Percentiles rank a stretch among this genome's conserved stretches.
Evolutionary conservation across 2,113 vertebrate genomes (phyloP).

Genomic region (Aphelocoma coerulescens): DNA sequence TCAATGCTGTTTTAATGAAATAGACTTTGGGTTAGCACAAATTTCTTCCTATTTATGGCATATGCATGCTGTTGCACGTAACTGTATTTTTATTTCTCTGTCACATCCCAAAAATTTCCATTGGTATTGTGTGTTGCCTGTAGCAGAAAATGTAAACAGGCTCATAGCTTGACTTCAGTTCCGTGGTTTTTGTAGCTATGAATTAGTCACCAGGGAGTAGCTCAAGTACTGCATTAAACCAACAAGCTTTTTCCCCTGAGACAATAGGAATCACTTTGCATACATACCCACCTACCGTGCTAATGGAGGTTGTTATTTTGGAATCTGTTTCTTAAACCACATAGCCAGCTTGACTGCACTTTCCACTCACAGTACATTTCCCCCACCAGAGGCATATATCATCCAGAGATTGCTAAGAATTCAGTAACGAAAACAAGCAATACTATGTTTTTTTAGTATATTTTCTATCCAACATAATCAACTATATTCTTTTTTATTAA

Average conservation of each 20-base stretch:
- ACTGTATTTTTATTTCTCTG: background rate
- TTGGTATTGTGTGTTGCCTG: background rate
- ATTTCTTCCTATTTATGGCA: background rate
- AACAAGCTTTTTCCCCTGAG: background rate
- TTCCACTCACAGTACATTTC: constrained; percentile 8
- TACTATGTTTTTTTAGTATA: background rate
- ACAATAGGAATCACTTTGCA: constrained; percentile 32
- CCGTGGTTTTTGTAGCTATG: background rate
- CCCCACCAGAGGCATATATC: constrained; percentile 29
- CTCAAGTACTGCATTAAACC: background rate
- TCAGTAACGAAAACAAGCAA: constrained; percentile 39
- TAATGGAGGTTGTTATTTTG: constrained; percentile 32
- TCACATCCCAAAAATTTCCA: background rate
- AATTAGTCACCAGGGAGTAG: background rate
- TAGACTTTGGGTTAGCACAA: background rate
- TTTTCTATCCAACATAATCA: constrained; percentile 49
- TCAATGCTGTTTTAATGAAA: background rate
- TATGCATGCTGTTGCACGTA: background rate
- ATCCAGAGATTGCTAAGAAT: constrained; percentile 42
- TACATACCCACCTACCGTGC: constrained; percentile 19
- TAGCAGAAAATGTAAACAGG: background rate
- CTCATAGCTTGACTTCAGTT: background rate
- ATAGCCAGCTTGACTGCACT: constrained; percentile 9
- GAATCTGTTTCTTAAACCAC: constrained; percentile 38
- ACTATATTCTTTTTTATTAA: constrained; percentile 57